phyloP scores from a whole-genome alignment of 1,140 invertebrate species.

The Archivesica marissinica region DNA sequence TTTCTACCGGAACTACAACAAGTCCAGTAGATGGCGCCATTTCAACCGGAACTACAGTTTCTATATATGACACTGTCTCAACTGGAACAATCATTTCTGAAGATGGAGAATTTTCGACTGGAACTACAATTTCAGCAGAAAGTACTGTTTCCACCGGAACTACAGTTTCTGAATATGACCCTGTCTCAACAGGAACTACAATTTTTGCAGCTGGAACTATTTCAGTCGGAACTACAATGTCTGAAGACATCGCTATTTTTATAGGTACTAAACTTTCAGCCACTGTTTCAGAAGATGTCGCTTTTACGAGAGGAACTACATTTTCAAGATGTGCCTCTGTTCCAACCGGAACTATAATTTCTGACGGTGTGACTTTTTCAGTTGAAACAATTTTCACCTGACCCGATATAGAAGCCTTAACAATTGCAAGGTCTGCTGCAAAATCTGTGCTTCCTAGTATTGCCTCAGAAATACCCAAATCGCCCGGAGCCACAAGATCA shows the following conservation, averaged over 20 bases:
- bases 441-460: too few species aligned
- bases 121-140: not conserved
- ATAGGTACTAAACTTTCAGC: not conserved
- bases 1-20: not conserved
- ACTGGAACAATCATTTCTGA: not conserved
- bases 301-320: not conserved
- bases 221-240: not conserved
- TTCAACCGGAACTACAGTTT: not conserved
- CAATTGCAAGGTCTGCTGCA: too few species aligned
- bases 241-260: not conserved
- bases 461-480: too few species aligned
- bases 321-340: not conserved
- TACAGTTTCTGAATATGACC: not conserved
- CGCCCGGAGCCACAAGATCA: too few species aligned
- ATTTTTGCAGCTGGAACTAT: not conserved
- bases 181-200: not conserved
- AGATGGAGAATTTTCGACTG: not conserved
- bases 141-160: not conserved
- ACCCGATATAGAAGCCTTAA: too few species aligned
- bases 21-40: not conserved
- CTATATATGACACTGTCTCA: not conserved
- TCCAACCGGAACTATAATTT: not conserved
- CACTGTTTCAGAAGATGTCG: not conserved
- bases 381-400: too few species aligned
- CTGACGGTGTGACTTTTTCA: not conserved